These are phyloP conservation scores for Troilus luridus DNA, from an alignment of 2,888 invertebrate species.

Conservation along the genomic window DNA sequence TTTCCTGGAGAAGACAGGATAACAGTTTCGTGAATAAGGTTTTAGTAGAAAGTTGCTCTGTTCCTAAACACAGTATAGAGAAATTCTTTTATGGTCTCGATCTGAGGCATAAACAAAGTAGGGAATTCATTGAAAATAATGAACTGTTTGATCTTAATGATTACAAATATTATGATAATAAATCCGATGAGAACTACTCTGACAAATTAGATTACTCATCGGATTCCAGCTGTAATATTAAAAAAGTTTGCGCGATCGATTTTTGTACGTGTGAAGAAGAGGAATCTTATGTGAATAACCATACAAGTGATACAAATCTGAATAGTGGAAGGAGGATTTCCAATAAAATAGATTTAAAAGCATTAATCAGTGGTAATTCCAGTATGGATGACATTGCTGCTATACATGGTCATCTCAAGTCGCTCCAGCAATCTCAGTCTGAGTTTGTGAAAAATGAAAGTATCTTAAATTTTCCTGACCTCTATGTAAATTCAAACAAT, in stretches of 20 bases:
- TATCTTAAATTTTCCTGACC: not conserved
- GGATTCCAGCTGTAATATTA: not conserved
- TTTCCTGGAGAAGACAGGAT: slow-evolving; percentile 30
- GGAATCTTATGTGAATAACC: not conserved
- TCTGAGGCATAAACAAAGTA: not conserved
- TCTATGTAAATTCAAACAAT: not conserved
- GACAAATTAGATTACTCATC: slow-evolving; percentile 49
- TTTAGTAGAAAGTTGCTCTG: not conserved
- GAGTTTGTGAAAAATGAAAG: not conserved
- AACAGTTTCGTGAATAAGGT: slow-evolving; percentile 6
- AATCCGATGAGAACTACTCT: slow-evolving; percentile 1
- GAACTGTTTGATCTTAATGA: slow-evolving; percentile 29
- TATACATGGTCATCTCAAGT: not conserved
- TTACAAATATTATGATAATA: slow-evolving; percentile 51
- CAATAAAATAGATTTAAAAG: not conserved
- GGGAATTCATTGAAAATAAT: not conserved
- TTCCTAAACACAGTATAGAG: not conserved
- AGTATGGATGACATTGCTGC: not conserved
- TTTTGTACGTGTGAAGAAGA: not conserved
- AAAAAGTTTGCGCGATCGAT: not conserved
- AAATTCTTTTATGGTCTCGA: slow-evolving; percentile 20
- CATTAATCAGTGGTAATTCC: not conserved
- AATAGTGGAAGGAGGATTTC: not conserved
- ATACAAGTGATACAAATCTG: not conserved
- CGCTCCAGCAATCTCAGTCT: not conserved